Base-by-base conservation (phyloP, 2,888 invertebrate species). In the Tetragnatha montana region DNA sequence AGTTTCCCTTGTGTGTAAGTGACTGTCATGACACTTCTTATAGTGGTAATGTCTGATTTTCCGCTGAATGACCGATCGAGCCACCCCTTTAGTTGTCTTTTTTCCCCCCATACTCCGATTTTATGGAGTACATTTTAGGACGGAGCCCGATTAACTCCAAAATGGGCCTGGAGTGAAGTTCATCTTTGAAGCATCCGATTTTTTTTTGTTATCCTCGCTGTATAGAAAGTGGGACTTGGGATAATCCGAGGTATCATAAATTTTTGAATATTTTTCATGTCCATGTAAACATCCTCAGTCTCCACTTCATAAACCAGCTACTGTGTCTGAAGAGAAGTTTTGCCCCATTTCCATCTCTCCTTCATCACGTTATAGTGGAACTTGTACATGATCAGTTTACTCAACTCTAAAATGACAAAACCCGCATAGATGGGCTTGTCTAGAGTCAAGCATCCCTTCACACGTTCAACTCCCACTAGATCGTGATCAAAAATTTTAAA, bases 261-360 rank as follows among this genome's bases (percentile, higher is more conserved):
- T 3, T 2, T 74, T n/a, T n/a, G n/a, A 17, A 19, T 12, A 7
- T 51, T 17, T n/a, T 22, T 73, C 82, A 92, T 88, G 87, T 92
- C 92, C 76, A 90, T 70, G 87, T 93, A 92, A 21, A 92, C 12
- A 86, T 87, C 80, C 35, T 21, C 70, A 10, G 73, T 60, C 22
- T 73, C 7, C 10, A 93, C 92, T 14, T 92, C 88, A 89, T 92
- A 92, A 10, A 92, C 88, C 12, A 92, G 88, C 75, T 86, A 90
- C 88, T 93, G 92, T 7, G 93, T 93, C 92, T 92, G 89, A 92
- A 92, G n/a, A 91, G 84, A n/a, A 93, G 81, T n/a, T 87, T 78
- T 22, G 91, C 87, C n/a, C 92, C n/a, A n/a, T n/a, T n/a, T n/a
- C n/a, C n/a, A n/a, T n/a, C n/a, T n/a, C n/a, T n/a, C n/a, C n/a